Evolutionary conservation across 2,888 invertebrate species (phyloP).

Genomic region (Heliconius ethilla): DNA sequence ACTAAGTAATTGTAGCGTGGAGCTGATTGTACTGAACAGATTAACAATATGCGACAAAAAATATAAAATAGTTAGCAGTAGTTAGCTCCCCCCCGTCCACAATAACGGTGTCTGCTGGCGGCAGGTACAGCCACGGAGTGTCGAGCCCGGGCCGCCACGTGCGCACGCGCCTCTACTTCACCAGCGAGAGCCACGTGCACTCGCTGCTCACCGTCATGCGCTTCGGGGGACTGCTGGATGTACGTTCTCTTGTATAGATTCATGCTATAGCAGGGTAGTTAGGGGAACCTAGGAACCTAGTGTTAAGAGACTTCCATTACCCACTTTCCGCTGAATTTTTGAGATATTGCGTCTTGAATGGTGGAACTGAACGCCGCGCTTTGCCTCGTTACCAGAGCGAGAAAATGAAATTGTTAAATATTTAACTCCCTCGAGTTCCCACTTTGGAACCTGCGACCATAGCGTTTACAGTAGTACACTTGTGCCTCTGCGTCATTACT

Average conservation of each 20-base stretch:
- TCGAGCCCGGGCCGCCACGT: constrained; percentile 99
- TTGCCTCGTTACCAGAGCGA: not conserved
- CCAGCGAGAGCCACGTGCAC: constrained; percentile 99
- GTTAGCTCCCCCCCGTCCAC: too few relatives aligned
- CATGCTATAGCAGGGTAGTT: too few relatives aligned
- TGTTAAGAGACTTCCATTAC: not conserved
- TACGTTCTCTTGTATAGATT: constrained; percentile 65
- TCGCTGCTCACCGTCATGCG: constrained; percentile 97
- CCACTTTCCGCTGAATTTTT: not conserved
- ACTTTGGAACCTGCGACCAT: too few relatives aligned
- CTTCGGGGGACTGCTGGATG: constrained; percentile 94
- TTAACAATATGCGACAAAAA: too few relatives aligned
- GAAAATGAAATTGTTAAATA: too few relatives aligned
- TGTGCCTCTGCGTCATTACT: too few relatives aligned
- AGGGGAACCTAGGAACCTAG: not conserved
- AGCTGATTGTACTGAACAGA: too few relatives aligned
- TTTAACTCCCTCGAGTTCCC: too few relatives aligned
- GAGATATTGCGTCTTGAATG: not conserved
- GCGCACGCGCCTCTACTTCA: constrained; percentile 98
- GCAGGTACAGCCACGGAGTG: constrained; percentile 97
- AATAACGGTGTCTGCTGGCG: constrained; percentile 1
- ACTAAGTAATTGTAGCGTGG: too few relatives aligned
- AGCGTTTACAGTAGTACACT: too few relatives aligned
- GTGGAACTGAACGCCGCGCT: not conserved
- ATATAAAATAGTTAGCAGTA: too few relatives aligned